phyloP scores from a whole-genome alignment of 1,140 invertebrate species.

The Amphibalanus amphitrite region DNA sequence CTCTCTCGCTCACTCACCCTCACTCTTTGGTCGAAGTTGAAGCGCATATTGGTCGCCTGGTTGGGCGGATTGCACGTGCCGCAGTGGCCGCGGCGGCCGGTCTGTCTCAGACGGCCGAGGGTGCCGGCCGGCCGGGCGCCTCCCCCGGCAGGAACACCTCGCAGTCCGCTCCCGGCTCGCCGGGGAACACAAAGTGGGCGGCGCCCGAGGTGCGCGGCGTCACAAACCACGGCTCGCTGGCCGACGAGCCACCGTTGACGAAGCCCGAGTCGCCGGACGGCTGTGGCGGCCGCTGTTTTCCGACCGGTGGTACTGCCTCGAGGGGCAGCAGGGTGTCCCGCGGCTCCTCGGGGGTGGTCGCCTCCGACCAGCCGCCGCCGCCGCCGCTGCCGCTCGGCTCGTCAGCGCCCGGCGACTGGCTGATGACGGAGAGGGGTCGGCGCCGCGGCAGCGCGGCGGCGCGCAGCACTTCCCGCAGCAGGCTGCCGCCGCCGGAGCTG shows the following conservation, averaged over 20 bases:
- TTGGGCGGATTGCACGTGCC: neutral
- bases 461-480: slow-evolving; percentile 37
- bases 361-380: neutral
- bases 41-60: neutral
- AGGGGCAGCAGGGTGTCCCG: neutral
- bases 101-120: neutral
- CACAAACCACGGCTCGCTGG: neutral
- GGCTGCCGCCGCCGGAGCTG: slow-evolving; percentile 44
- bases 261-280: neutral
- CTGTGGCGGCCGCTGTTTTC: neutral
- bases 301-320: neutral
- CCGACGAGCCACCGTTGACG: neutral
- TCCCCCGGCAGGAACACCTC: neutral
- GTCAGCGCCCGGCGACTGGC: neutral
- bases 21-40: slow-evolving; percentile 1
- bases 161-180: neutral
- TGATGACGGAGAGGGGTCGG: neutral
- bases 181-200: neutral
- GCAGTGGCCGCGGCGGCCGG: no score
- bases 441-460: slow-evolving; percentile 27
- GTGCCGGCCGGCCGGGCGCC: no score
- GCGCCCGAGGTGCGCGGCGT: neutral
- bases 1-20: neutral
- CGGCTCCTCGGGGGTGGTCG: neutral
- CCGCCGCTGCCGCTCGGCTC: no score